These are phyloP conservation scores for Decapterus maruadsi DNA, from an alignment of 2,797 vertebrate species.

Conservation along the genomic window DNA sequence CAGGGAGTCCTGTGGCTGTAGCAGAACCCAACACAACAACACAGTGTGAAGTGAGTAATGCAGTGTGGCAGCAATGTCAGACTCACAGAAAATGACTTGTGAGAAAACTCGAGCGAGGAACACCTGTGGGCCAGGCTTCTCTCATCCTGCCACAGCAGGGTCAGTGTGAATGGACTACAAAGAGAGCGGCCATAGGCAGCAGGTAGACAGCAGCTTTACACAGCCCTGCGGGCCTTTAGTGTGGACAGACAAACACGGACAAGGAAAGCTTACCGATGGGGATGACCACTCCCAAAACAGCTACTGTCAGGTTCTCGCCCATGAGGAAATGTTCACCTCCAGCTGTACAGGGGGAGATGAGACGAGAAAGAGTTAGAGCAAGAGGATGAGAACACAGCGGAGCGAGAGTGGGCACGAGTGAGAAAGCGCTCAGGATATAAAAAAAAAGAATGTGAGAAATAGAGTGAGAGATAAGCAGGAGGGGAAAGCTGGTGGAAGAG, in stretches of 20 bases:
- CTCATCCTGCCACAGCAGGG: conserved; percentile 51
- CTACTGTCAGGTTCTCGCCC: conserved; percentile 94
- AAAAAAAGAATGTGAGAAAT: conserved; percentile 38
- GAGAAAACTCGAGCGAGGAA: conserved; percentile 33
- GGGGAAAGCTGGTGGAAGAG: conserved; percentile 3
- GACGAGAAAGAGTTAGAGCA: conserved; percentile 30
- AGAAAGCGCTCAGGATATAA: background rate
- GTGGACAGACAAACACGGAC: conserved; percentile 47
- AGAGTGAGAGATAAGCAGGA: conserved; percentile 53
- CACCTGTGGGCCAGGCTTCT: conserved; percentile 49
- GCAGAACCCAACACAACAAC: conserved; percentile 63
- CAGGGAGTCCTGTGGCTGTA: conserved; percentile 18
- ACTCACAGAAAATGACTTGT: conserved; percentile 55
- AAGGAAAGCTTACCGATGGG: conserved; percentile 91
- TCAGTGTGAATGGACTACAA: conserved; percentile 53
- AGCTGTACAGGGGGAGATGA: conserved; percentile 83
- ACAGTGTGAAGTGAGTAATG: conserved; percentile 64
- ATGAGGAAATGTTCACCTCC: conserved; percentile 90
- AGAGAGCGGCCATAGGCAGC: conserved; percentile 48
- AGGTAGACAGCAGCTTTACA: conserved; percentile 42
- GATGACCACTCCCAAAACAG: conserved; percentile 93
- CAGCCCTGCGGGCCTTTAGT: conserved; percentile 29
- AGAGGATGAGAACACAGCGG: conserved; percentile 13
- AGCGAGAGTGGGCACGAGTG: conserved; percentile 7
- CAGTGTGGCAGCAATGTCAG: conserved; percentile 62